Percentiles rank a stretch among this genome's conserved stretches.
Evolutionary conservation across 2,888 invertebrate genomes (phyloP).

Genomic region (Hecatera dysodea): DNA sequence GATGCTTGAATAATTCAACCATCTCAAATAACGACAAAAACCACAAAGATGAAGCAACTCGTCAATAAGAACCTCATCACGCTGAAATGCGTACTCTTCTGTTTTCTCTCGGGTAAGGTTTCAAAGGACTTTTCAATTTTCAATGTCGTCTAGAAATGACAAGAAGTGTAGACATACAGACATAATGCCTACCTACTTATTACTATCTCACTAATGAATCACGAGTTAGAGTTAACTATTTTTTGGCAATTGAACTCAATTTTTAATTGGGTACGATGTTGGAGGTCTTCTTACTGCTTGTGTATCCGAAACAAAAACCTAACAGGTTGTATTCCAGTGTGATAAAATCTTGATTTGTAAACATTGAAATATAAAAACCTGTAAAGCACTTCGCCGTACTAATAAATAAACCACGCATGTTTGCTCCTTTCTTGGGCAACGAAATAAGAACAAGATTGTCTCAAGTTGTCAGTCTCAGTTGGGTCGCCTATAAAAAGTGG

Average conservation of each 20-base stretch:
- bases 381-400: conserved; percentile 46
- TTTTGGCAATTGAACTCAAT: conserved; percentile 5
- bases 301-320: conserved; percentile 1
- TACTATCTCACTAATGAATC: neutral
- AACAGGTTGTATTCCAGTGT: conserved; percentile 24
- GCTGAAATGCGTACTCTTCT: conserved; percentile 95
- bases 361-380: too few relatives aligned
- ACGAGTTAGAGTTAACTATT: neutral
- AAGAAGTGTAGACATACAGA: neutral
- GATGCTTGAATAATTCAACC: conserved; percentile 67
- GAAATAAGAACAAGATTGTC: conserved; percentile 56
- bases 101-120: conserved; percentile 94
- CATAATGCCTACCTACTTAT: too few relatives aligned
- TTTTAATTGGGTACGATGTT: neutral
- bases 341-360: conserved; percentile 32
- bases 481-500: conserved; percentile 61
- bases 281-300: neutral
- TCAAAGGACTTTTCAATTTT: conserved; percentile 9
- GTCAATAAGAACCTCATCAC: conserved; percentile 94
- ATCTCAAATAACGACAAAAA: conserved; percentile 47
- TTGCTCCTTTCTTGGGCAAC: conserved; percentile 41
- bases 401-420: conserved; percentile 49
- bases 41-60: conserved; percentile 80
- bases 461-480: conserved; percentile 34
- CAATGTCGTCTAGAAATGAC: neutral